Base-by-base conservation (phyloP, 2,888 invertebrate species). In the Chalcosyrphus nemorum region DNA sequence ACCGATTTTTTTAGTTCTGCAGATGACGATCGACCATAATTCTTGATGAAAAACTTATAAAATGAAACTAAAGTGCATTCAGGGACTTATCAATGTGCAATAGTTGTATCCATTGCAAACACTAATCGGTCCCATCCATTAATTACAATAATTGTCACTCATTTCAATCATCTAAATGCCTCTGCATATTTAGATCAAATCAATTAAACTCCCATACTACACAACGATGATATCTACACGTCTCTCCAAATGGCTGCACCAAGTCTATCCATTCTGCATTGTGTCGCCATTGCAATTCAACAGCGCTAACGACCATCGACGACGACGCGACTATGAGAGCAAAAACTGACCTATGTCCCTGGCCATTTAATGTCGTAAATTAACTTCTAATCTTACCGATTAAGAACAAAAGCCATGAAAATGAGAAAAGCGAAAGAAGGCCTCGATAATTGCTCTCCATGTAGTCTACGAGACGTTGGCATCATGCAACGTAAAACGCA, bases 301-400 rank as follows among this genome's bases (percentile, higher is more conserved):
- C 47, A 74, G 27, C 4, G n/a, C n/a, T n/a, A n/a, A n/a, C n/a
- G n/a, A n/a, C n/a, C n/a, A n/a, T n/a, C 13, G 15, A 24, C 32
- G 2, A 38, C 35, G n/a, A 38, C 38, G 35, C 32, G 9, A 27
- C 19, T 38, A 56, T 61, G 78, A 72, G 77, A 65, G 72, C 82
- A 82, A 68, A 77, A 77, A 72, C 82, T 82, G 82, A 82, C 82
- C 82, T 82, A 74, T 78, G 82, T 82, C 66, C 78, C 82, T 63
- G 59, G 66, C 54, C 27, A 66, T 72, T 65, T 68, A 38, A 66
- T 72, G 52, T 50, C 82, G 35, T 82, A 82, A 82, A 78, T 82
- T 78, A 82, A 72, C 68, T 82, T 72, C 61, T 82, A 82, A 82
- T 82, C 82, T 66, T 47, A 72, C 61, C 72, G 78, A 82, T 82